Base-by-base conservation (phyloP, 2,113 vertebrate genomes). In the Boulengeromyrus knoepffleri region DNA sequence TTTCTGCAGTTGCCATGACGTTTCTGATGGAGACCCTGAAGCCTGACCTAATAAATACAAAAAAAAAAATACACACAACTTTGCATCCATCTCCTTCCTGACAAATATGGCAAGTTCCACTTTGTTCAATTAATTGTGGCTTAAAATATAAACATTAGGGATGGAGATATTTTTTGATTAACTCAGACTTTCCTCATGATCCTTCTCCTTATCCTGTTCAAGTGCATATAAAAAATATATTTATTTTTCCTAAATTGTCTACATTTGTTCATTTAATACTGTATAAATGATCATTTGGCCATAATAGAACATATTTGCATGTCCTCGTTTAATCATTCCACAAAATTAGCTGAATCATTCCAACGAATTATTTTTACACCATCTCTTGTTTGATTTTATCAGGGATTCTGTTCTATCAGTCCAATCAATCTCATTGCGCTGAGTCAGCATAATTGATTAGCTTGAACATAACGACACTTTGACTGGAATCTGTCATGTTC, bases 141-240 rank as follows among this genome's bases (percentile, higher is more conserved):
- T 31, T 74, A 15, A 66, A 39, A 74, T 47, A 74, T 88, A 49
- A 88, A 66, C 56, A 19, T 74, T 15, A 58, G 24, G 58, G 17
- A 31, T 12, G 21, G 19, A 36, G 62, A 74, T 21, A 49, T 46
- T 70, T 88, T 58, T 89, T 15, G 27, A 80, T 24, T 49, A 89
- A 89, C 62, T 89, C 47, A 36, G 45, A 74, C 45, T 50, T 77
- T 74, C 62, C 47, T 83, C 49, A 17, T 24, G 53, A 80, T 53
- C 47, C 36, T 85, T 85, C 83, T 17, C 31, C 24, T 77, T 83
- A 27, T 53, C 46, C 49, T 39, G 24, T 58, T 83, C 62, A 83
- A 15, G 27, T 80, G 77, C 31, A 74, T 89, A 89, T 89, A 80
- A 89, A 89, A 89, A 87, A 87, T 52, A 89, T 77, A 77, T 52